Evolutionary conservation across 1,140 invertebrate species (phyloP), one percentile per base, ranked within the genome.

Genomic region (Doryteuthis pealeii): DNA sequence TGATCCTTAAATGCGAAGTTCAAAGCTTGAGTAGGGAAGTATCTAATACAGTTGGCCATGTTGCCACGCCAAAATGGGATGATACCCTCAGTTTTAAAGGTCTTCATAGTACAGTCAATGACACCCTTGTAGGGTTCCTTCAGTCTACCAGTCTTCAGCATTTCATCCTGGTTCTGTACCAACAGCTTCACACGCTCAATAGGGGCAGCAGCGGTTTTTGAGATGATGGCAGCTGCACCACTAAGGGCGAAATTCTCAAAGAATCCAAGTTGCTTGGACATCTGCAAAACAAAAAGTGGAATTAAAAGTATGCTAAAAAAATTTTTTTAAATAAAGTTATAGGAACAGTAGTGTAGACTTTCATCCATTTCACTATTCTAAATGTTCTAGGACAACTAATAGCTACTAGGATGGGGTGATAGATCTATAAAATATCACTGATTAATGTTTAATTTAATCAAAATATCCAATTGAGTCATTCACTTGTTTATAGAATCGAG

Each of bases 1-100:
- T 89, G 85, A 88, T 96, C 94, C 89, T 97, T 97, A 90, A 97
- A 97, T 78, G 95, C 95, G 89, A 98, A 97, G 91, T 98, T 97
- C 77, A 97, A 90, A 78, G 96, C 96, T 89, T 97, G 96, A 71
- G 95, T 96, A 76, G 96, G 96, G 90, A 97, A 97, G 89, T 97
- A 97, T 87, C 90, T 79, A 73, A 90, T 85, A 75, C 90, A 89
- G 89, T 97, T 97, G 85, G 95, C 95, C 82, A 96, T 87, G 90
- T 98, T 98, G 87, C 96, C 96, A 90, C 96, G 92, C 96, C 96
- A 98, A 90, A 93, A 96, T 80, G 94, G 93, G n/a, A 92, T 72
- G 33, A 86, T 12, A 75, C 88, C 88, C 78, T 89, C 88, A 70
- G 80, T 84, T 74, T 73, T 81, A 77, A 86, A 87, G 70, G 88